Percentiles rank a stretch among this genome's conserved stretches.
Evolutionary conservation across 2,888 invertebrate species (phyloP).

Genomic region (Hololepta plana): DNA sequence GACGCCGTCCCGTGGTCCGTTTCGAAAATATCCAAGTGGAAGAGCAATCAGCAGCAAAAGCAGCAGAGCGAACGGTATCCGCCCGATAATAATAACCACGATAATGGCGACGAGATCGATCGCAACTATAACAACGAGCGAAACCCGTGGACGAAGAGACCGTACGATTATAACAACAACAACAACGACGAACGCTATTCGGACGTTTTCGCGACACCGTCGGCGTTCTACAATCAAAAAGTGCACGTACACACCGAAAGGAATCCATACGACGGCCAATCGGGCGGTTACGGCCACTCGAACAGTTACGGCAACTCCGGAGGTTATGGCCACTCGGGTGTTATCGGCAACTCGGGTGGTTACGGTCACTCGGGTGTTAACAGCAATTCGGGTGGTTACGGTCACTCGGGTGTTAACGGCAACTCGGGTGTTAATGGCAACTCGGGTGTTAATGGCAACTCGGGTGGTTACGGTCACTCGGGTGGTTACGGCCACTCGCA

Average conservation of each 20-base stretch:
- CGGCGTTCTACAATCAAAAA: slow-evolving; percentile 15
- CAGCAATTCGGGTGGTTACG: no score
- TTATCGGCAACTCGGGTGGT: no score
- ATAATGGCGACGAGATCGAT: slow-evolving; percentile 28
- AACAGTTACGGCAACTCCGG: no score
- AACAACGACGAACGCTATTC: slow-evolving; percentile 4
- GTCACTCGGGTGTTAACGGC: no score
- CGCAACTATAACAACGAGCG: slow-evolving; percentile 1
- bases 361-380: no score
- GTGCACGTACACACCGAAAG: slow-evolving; percentile 14
- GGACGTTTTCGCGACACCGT: slow-evolving; percentile 10
- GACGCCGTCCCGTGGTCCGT: slow-evolving; percentile 66
- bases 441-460: no score
- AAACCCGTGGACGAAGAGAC: slow-evolving; percentile 1
- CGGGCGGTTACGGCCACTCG: no score
- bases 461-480: no score
- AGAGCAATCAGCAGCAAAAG: slow-evolving; percentile 36
- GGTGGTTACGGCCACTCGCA: no score
- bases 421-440: no score
- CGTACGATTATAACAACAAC: slow-evolving; percentile 4
- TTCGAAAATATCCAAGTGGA: slow-evolving; percentile 67
- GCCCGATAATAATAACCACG: slow-evolving; percentile 18
- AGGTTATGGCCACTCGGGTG: no score
- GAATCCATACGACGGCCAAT: no score
- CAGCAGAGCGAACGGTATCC: slow-evolving; percentile 20